These are phyloP conservation scores for Cirrhinus mrigala DNA, from an alignment of 2,797 vertebrate species.

Conservation along the genomic window DNA sequence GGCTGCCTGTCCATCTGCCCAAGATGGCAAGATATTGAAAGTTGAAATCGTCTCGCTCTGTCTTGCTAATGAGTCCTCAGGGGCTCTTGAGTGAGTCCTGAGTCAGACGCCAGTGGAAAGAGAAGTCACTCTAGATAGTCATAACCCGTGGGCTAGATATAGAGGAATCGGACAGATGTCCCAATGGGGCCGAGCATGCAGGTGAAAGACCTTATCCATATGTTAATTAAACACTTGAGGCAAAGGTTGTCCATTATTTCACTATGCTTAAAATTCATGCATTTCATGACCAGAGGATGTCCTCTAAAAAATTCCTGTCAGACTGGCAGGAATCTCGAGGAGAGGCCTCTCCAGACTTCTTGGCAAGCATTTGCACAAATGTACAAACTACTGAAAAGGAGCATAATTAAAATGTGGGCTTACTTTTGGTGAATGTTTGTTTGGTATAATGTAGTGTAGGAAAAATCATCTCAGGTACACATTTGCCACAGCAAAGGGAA, in stretches of 20 bases:
- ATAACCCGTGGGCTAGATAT: conserved; percentile 39
- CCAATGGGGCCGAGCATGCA: conserved; percentile 43
- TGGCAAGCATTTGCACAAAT: conserved; percentile 44
- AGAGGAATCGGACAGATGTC: conserved; percentile 42
- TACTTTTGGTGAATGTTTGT: conserved; percentile 8
- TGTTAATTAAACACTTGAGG: conserved; percentile 57
- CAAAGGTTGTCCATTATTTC: conserved; percentile 47
- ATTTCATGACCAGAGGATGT: conserved; percentile 33
- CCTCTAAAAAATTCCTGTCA: conserved; percentile 24
- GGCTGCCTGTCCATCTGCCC: conserved; percentile 26
- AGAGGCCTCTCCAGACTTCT: conserved; percentile 5
- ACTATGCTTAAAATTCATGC: conserved; percentile 16
- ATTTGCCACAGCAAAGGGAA: neutral
- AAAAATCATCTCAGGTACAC: neutral
- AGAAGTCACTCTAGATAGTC: conserved; percentile 48
- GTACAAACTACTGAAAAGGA: conserved; percentile 26
- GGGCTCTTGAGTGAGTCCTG: conserved; percentile 53
- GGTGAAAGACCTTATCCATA: conserved; percentile 32
- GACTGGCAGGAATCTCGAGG: conserved; percentile 2
- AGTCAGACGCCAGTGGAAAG: conserved; percentile 50
- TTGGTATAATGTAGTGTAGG: neutral
- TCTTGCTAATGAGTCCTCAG: conserved; percentile 59
- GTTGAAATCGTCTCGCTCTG: conserved; percentile 24
- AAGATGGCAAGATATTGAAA: conserved; percentile 38
- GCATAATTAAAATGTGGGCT: conserved; percentile 25